phyloP scores from a whole-genome alignment of 2,797 vertebrate species.

The Mormyrus proboscirostris region DNA sequence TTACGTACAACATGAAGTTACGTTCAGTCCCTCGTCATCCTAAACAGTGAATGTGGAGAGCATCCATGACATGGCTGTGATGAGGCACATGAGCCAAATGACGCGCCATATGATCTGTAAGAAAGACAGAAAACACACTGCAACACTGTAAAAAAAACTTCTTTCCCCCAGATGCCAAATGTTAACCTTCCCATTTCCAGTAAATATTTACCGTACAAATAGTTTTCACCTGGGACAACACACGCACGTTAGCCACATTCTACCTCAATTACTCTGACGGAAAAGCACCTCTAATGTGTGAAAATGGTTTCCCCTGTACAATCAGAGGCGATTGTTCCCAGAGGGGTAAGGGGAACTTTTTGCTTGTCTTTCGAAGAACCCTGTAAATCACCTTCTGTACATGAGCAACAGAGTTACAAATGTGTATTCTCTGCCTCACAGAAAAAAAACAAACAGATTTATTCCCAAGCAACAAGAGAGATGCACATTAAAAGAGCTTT shows the following conservation, averaged over 20 bases:
- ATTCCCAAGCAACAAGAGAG: constrained; percentile 45
- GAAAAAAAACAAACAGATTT: constrained; percentile 35
- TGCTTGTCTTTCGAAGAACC: constrained; percentile 38
- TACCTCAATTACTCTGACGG: constrained; percentile 3
- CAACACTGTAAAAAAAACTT: neutral
- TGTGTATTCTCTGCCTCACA: constrained; percentile 16
- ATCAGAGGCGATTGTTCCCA: constrained; percentile 26
- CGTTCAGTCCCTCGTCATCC: neutral
- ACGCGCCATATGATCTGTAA: neutral
- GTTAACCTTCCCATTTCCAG: constrained; percentile 12
- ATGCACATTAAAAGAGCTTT: constrained; percentile 33
- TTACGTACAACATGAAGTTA: neutral
- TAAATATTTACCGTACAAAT: constrained; percentile 8
- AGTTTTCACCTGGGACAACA: neutral
- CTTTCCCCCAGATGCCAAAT: neutral
- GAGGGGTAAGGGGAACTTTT: constrained; percentile 31
- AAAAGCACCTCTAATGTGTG: constrained; percentile 26
- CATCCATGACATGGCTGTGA: neutral
- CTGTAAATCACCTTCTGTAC: constrained; percentile 28
- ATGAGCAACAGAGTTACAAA: constrained; percentile 31
- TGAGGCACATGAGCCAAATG: neutral
- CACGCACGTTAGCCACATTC: neutral
- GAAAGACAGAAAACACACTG: neutral
- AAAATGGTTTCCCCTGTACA: constrained; percentile 28
- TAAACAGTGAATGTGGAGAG: neutral